phyloP scores from a whole-genome alignment of 1,140 invertebrate species.

The Zaprionus nigranus region DNA sequence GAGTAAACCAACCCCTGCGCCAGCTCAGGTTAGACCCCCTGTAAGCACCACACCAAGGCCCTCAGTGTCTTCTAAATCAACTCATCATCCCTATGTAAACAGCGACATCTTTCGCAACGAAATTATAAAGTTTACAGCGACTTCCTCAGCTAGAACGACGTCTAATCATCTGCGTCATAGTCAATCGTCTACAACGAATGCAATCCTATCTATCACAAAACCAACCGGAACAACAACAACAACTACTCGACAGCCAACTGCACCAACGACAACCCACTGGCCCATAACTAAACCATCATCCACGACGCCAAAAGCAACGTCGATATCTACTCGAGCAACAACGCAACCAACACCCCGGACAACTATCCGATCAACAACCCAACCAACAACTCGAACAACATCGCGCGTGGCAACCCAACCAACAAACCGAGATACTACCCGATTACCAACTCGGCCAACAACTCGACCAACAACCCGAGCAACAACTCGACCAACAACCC shows the following conservation, averaged over 20 bases:
- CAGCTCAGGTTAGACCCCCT: slow-evolving; percentile 8
- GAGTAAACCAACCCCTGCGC: slow-evolving; percentile 38
- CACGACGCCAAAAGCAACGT: background rate
- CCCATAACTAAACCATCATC: background rate
- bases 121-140: slow-evolving; percentile 66
- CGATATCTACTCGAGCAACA: background rate
- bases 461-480: background rate
- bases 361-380: slow-evolving; percentile 16
- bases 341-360: slow-evolving; percentile 2
- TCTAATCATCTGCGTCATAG: background rate
- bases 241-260: slow-evolving; percentile 3
- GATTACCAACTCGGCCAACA: slow-evolving; percentile 15
- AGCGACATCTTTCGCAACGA: slow-evolving; percentile 71
- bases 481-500: background rate
- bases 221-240: slow-evolving; percentile 23
- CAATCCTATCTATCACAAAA: slow-evolving; percentile 5
- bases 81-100: slow-evolving; percentile 51
- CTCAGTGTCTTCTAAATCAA: slow-evolving; percentile 16
- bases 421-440: slow-evolving; percentile 1
- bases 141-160: slow-evolving; percentile 37
- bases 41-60: slow-evolving; percentile 20
- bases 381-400: slow-evolving; percentile 7
- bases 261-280: slow-evolving; percentile 8
- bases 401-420: background rate
- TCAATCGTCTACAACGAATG: background rate